Evolutionary conservation across 2,797 vertebrate genomes (phyloP), one percentile per base, ranked within the genome.

Genomic region (Geotrypetes seraphini): DNA sequence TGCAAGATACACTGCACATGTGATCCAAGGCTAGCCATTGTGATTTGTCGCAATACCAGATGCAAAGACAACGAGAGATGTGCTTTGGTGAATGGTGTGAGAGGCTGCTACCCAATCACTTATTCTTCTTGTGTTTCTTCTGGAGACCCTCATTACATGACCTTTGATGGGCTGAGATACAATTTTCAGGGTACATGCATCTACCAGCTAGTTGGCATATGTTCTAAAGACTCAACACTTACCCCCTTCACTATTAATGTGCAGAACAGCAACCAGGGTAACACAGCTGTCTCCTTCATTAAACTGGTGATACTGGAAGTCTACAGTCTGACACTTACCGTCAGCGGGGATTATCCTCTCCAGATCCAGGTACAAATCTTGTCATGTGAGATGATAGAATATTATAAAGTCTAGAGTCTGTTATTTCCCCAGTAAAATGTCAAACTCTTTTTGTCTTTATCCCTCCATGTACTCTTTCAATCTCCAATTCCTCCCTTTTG

Each of bases 201-300:
- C 24, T 85, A 83, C 48, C 43, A 66, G 19, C 39, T 72, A 41
- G 64, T 49, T 2, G 37, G 25, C 0, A 24, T 70, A 28, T n/a
- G n/a, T n/a, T 35, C 38, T 2, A 17, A 26, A 7, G 46, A 71
- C 3, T 1, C 39, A 0, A 68, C 56, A 4, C 51, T 71, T 0
- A 63, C 56, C 16, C 58, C 77, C 2, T 89, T 89, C 52, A 73
- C 62, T 1, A 76, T 89, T 48, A 85, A 59, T 0, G 78, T 87
- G 7, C 47, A 58, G 55, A 89, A 89, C 3, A 72, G 82, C 31
- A 51, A 76, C 49, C 58, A 69, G 7, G 71, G 79, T 55, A 81
- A n/a, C n/a, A n/a, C n/a, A n/a, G n/a, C n/a, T n/a, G n/a, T 56
- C 56, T 71, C 82, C 46, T 79, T 57, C 35, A 78, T 80, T 18